These are phyloP conservation scores for Oxyura jamaicensis DNA, from an alignment of 2,113 vertebrate species.

Conservation along the genomic window DNA sequence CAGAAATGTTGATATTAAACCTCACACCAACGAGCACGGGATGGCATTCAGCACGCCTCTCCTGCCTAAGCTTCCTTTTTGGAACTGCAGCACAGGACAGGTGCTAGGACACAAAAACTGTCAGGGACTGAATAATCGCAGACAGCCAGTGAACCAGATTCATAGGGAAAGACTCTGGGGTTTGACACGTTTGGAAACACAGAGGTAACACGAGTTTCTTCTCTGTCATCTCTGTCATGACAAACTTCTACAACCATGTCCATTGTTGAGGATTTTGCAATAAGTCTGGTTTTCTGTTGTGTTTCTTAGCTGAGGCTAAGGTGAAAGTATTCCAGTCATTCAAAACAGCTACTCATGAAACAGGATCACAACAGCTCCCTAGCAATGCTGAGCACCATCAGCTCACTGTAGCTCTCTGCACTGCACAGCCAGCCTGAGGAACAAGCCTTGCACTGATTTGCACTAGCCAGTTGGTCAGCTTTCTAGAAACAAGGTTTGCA, in stretches of 20 bases:
- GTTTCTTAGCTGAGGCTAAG: not conserved
- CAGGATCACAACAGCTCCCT: not conserved
- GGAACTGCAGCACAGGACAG: not conserved
- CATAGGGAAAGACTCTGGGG: not conserved
- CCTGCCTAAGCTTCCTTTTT: not conserved
- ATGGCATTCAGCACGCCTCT: not conserved
- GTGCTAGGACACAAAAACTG: not conserved
- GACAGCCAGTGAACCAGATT: not conserved
- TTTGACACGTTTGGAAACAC: not conserved
- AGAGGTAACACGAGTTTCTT: not conserved
- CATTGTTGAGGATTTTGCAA: not conserved
- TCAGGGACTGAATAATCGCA: not conserved
- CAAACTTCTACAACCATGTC: fast-evolving
- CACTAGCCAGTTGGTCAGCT: not conserved
- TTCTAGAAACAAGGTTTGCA: not conserved
- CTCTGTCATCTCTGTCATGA: fast-evolving
- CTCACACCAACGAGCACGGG: not conserved
- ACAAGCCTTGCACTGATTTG: not conserved
- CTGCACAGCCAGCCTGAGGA: not conserved
- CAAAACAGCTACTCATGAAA: not conserved
- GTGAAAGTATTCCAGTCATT: not conserved
- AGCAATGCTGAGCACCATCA: not conserved
- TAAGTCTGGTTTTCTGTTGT: not conserved
- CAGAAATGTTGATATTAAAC: fast-evolving
- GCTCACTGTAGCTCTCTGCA: fast-evolving